A percentile compares a stretch with the other conserved stretches of the same genome.
phyloP scores from a whole-genome alignment of 2,888 invertebrate species.

The Pachydiplax longipennis region DNA sequence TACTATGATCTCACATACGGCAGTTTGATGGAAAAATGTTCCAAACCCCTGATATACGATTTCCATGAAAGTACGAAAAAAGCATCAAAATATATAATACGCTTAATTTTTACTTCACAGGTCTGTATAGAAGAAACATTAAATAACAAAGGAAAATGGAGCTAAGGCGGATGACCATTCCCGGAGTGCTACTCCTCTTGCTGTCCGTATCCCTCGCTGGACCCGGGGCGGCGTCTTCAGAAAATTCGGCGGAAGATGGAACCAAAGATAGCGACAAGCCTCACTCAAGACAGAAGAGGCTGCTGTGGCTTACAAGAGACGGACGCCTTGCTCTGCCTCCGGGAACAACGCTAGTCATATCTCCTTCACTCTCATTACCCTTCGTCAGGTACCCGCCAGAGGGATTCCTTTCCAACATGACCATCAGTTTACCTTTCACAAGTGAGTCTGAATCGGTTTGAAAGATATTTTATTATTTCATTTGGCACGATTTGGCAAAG shows the following conservation, averaged over 20 bases:
- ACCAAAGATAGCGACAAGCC: conserved; percentile 57
- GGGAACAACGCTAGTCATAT: conserved; percentile 79
- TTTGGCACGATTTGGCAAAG: no score
- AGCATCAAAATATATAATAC: no score
- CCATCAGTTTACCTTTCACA: conserved; percentile 83
- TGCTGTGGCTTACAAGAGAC: conserved; percentile 86
- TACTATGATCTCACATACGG: no score
- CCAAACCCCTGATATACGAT: no score
- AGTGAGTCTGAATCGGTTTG: conserved; percentile 67
- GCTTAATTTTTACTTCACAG: neutral
- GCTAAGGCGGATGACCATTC: conserved; percentile 11
- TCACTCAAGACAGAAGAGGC: conserved; percentile 81
- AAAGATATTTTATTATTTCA: no score
- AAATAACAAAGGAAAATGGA: neutral
- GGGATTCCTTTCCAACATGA: conserved; percentile 84
- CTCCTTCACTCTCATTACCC: conserved; percentile 82
- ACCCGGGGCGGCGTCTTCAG: neutral
- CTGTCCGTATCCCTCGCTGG: neutral
- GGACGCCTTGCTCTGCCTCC: conserved; percentile 84
- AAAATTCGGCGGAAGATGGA: neutral
- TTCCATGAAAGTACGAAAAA: no score
- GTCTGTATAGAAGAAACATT: neutral
- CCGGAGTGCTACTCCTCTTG: neutral
- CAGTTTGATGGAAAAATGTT: no score
- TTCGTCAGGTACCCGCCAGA: conserved; percentile 85